Evolutionary conservation across 1,140 invertebrate species (phyloP).

Genomic region (Vollenhovia emeryi): DNA sequence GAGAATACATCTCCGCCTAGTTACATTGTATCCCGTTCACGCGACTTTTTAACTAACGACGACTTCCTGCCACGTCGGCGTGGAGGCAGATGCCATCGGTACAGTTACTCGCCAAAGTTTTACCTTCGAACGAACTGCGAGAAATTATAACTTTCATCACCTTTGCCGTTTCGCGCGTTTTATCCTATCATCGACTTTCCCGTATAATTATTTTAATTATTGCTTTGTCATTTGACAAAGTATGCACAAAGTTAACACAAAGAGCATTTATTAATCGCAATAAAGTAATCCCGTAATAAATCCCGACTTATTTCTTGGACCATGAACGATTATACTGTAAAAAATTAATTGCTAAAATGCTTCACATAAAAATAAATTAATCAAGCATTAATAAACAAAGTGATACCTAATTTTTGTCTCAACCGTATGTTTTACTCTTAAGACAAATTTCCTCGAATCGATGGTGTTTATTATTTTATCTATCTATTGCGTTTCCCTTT

Average conservation of each 20-base stretch:
- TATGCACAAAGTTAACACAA: not conserved
- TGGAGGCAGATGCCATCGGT: conserved; percentile 6
- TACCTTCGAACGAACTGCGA: not conserved
- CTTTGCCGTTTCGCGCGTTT: not conserved
- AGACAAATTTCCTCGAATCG: no score
- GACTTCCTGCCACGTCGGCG: conserved; percentile 21
- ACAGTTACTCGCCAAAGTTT: conserved; percentile 4
- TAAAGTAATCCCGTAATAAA: no score
- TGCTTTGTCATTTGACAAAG: not conserved
- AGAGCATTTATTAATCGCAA: not conserved
- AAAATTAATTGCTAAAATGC: no score
- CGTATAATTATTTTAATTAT: not conserved
- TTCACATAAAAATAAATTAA: no score
- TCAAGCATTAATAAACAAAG: no score
- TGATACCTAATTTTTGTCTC: no score
- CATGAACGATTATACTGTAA: no score
- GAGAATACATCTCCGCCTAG: conserved; percentile 10
- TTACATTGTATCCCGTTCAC: conserved; percentile 38
- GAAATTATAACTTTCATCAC: not conserved
- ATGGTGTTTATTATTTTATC: no score
- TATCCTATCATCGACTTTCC: not conserved
- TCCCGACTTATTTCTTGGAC: no score
- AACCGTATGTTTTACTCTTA: no score
- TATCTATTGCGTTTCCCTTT: no score
- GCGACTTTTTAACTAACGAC: conserved; percentile 32